These are phyloP conservation scores for Oikopleura vanhoeffeni DNA, from an alignment of 23 tunicate genomes.

Conservation along the genomic window DNA sequence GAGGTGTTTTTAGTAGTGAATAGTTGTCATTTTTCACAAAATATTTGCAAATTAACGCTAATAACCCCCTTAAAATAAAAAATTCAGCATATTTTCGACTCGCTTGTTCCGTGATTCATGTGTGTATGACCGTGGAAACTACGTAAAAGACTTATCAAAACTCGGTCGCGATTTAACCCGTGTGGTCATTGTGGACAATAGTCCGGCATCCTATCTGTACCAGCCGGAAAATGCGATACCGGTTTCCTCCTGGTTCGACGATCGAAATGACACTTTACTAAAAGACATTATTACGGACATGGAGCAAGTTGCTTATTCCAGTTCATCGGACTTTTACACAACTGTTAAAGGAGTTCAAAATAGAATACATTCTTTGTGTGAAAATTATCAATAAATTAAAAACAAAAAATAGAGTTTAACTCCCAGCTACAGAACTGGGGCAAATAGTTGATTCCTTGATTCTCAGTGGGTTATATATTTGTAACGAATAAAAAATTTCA, in stretches of 20 bases:
- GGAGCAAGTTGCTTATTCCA: neutral
- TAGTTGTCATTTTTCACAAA: too few relatives aligned
- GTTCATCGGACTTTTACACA: neutral
- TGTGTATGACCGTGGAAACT: slow-evolving; percentile 91
- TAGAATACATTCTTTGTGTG: neutral
- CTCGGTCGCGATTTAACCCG: slow-evolving; percentile 62
- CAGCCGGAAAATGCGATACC: slow-evolving; percentile 99
- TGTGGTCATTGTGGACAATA: slow-evolving; percentile 78
- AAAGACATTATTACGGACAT: neutral
- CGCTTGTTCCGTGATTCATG: slow-evolving; percentile 90
- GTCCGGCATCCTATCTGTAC: slow-evolving; percentile 84
- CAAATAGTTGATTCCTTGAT: too few relatives aligned
- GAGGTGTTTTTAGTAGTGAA: too few relatives aligned
- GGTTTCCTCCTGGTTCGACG: slow-evolving; percentile 88
- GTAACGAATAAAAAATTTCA: too few relatives aligned
- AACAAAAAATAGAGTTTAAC: too few relatives aligned
- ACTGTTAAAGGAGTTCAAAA: neutral
- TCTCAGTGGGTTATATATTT: too few relatives aligned
- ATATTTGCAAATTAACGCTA: too few relatives aligned
- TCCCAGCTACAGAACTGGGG: too few relatives aligned
- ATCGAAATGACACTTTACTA: slow-evolving; percentile 30
- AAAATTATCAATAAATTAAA: too few relatives aligned
- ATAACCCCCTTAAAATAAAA: too few relatives aligned
- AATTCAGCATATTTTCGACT: slow-evolving; percentile 47
- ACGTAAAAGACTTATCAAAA: slow-evolving; percentile 76